Conservation (phyloP, 2,797 vertebrate genomes). For the Melanotaenia pygmaea region DNA sequence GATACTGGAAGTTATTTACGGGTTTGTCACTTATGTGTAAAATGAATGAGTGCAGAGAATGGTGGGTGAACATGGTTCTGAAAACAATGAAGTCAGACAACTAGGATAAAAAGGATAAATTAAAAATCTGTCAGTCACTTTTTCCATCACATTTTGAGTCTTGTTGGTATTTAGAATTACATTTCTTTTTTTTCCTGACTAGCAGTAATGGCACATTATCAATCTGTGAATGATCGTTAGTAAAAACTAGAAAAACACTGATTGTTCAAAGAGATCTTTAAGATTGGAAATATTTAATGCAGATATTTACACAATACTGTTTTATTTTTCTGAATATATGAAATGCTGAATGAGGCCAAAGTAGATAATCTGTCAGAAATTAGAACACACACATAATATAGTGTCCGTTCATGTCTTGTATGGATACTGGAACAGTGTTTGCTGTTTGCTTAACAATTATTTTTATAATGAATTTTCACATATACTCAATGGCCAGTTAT, state of each 20-base stretch:
- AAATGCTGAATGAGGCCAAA: background rate
- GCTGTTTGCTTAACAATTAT: too few species aligned
- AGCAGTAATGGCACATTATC: background rate
- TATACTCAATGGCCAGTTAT: too few species aligned
- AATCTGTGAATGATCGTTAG: background rate
- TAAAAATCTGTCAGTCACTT: background rate
- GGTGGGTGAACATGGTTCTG: background rate
- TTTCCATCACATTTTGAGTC: background rate
- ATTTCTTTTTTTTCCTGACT: background rate
- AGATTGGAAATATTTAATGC: constrained; percentile 10
- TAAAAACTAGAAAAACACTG: constrained; percentile 1
- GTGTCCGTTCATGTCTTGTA: too few species aligned
- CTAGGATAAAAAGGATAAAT: background rate
- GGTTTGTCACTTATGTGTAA: background rate
- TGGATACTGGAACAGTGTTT: too few species aligned
- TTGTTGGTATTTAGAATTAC: background rate
- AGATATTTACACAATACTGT: background rate
- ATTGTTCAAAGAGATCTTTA: constrained; percentile 2
- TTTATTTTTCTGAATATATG: background rate
- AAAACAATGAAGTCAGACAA: background rate
- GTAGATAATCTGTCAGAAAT: constrained; percentile 6
- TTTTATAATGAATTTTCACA: too few species aligned
- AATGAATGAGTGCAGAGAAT: background rate
- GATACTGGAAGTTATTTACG: too few species aligned
- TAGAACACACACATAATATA: background rate